These are phyloP conservation scores for Gari tellinella DNA, from an alignment of 2,888 invertebrate genomes.

Conservation along the genomic window DNA sequence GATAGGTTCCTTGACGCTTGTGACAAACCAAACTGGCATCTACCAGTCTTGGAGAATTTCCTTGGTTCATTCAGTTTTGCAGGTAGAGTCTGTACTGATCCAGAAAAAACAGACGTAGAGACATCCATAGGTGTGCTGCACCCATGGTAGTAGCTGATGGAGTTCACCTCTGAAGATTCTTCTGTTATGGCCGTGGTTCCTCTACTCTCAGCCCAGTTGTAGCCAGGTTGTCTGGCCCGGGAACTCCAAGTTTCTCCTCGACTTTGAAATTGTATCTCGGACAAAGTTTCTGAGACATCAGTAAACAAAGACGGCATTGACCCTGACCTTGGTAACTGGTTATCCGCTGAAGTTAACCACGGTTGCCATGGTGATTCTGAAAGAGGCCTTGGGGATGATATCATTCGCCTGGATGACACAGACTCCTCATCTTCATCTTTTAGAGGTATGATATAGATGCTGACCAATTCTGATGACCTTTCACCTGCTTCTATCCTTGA, in stretches of 20 bases:
- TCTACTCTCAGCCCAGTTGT: neutral
- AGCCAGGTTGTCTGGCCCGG: too few species aligned
- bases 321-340: neutral
- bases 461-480: slow-evolving; percentile 18
- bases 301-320: neutral
- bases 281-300: slow-evolving; percentile 3
- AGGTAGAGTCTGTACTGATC: too few species aligned
- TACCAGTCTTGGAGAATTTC: too few species aligned
- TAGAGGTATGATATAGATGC: slow-evolving; percentile 40
- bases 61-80: too few species aligned
- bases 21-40: too few species aligned
- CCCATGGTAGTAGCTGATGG: too few species aligned
- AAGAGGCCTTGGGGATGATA: neutral
- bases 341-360: neutral
- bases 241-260: too few species aligned
- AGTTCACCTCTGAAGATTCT: neutral
- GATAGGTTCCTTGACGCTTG: too few species aligned
- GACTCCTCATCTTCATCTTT: slow-evolving; percentile 23
- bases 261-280: too few species aligned
- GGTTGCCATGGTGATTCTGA: slow-evolving; percentile 2
- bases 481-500: neutral
- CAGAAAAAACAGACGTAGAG: too few species aligned
- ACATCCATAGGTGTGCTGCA: too few species aligned
- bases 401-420: neutral
- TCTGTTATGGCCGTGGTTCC: neutral